phyloP scores from a whole-genome alignment of 2,113 vertebrate genomes.

The Pheucticus melanocephalus region DNA sequence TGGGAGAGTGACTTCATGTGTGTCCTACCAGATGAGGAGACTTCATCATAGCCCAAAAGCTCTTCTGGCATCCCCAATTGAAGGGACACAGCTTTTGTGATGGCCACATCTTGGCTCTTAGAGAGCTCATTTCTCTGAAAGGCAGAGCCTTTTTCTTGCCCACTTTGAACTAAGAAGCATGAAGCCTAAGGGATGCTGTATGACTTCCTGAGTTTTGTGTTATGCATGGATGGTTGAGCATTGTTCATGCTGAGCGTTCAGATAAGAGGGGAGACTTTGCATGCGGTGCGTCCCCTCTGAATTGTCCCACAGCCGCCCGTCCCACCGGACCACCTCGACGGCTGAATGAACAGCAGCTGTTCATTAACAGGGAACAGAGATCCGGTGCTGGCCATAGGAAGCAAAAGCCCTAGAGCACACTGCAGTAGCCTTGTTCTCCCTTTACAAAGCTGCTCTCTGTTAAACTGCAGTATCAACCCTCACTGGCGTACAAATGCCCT shows the following conservation, averaged over 20 bases:
- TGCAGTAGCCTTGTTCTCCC: conserved; percentile 44
- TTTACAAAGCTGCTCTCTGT: conserved; percentile 53
- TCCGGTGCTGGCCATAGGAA: conserved; percentile 12
- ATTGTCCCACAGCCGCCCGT: neutral
- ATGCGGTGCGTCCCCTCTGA: neutral
- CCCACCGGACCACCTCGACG: neutral
- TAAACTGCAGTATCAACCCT: neutral
- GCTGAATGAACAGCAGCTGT: conserved; percentile 30
- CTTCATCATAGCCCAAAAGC: neutral
- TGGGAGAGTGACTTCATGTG: neutral
- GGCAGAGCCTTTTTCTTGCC: neutral
- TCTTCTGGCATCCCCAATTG: neutral
- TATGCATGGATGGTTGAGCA: neutral
- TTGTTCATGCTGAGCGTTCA: rapidly evolving
- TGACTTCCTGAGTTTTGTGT: neutral
- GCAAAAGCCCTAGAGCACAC: conserved; percentile 7
- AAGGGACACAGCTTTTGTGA: neutral
- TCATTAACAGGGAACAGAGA: conserved; percentile 10
- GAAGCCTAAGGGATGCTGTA: neutral
- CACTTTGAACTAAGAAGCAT: neutral
- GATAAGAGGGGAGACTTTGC: neutral
- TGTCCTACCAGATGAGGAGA: neutral
- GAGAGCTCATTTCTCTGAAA: neutral
- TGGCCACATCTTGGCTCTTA: neutral
- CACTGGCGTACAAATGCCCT: neutral